Percentiles rank a stretch among this genome's conserved stretches.
These are phyloP conservation scores for Notechis scutatus DNA, from an alignment of 2,113 vertebrate genomes.

Conservation along the genomic window DNA sequence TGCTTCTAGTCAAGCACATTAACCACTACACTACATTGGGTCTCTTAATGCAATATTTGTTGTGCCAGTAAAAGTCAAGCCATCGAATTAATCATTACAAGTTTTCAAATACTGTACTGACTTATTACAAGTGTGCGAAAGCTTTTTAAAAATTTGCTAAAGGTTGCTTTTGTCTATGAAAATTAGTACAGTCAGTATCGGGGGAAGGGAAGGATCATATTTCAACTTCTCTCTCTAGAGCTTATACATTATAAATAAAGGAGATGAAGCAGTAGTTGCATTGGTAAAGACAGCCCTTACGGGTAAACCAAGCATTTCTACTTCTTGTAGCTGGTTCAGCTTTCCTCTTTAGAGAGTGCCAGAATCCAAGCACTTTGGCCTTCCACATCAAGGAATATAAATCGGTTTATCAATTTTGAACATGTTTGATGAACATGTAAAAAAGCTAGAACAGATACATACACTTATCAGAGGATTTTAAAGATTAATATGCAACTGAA, in stretches of 20 bases:
- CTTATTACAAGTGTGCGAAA: background rate
- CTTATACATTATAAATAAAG: background rate
- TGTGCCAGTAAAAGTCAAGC: slow-evolving; percentile 13
- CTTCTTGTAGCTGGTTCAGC: background rate
- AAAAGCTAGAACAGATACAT: background rate
- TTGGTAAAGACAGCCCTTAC: background rate
- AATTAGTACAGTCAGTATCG: background rate
- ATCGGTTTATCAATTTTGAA: too few relatives aligned
- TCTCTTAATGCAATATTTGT: background rate
- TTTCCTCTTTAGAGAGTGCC: background rate
- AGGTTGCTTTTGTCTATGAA: background rate
- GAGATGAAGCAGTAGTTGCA: background rate
- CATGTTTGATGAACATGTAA: background rate
- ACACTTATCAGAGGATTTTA: background rate
- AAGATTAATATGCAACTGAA: background rate
- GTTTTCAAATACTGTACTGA: background rate
- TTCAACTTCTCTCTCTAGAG: background rate
- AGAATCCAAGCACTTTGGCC: background rate
- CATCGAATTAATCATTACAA: background rate
- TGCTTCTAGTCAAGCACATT: background rate
- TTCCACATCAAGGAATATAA: too few relatives aligned
- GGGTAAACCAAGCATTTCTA: background rate
- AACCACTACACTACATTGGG: background rate
- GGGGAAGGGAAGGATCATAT: background rate
- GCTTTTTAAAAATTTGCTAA: background rate